Evolutionary conservation across 2,113 vertebrate species (phyloP).

Genomic region (Cynocephalus volans): DNA sequence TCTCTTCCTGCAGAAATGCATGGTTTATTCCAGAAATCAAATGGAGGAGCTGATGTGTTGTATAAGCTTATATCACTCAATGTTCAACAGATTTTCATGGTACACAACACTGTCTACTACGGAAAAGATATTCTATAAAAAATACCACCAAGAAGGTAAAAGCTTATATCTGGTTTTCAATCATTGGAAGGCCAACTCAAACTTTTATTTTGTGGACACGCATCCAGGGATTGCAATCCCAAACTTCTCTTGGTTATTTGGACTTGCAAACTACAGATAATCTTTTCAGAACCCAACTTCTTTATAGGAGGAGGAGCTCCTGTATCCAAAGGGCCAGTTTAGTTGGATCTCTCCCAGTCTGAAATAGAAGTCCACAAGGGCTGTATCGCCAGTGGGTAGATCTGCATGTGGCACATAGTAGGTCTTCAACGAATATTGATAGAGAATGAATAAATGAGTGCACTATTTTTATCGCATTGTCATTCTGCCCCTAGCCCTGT

Average conservation of each 20-base stretch:
- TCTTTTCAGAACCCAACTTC: neutral
- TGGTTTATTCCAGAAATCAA: neutral
- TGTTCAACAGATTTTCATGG: neutral
- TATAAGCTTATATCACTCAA: neutral
- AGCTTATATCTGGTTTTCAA: neutral
- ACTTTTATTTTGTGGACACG: neutral
- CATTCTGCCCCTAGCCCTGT: neutral
- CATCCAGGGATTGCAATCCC: no score
- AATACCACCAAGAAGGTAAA: neutral
- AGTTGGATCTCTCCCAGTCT: neutral
- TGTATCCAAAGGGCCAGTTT: neutral
- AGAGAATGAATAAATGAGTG: neutral
- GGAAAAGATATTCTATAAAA: neutral
- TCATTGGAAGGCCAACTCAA: neutral
- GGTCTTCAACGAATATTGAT: neutral
- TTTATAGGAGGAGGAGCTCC: neutral
- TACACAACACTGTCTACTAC: neutral
- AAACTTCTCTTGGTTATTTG: neutral
- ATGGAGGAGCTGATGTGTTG: neutral
- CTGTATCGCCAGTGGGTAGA: neutral
- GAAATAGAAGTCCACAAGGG: neutral
- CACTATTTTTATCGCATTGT: neutral
- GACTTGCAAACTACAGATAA: neutral
- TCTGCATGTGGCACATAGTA: neutral
- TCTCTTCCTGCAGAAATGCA: neutral